Conservation (phyloP, 64 coral and sea anemone species). For the Astreopora myriophthalma region DNA sequence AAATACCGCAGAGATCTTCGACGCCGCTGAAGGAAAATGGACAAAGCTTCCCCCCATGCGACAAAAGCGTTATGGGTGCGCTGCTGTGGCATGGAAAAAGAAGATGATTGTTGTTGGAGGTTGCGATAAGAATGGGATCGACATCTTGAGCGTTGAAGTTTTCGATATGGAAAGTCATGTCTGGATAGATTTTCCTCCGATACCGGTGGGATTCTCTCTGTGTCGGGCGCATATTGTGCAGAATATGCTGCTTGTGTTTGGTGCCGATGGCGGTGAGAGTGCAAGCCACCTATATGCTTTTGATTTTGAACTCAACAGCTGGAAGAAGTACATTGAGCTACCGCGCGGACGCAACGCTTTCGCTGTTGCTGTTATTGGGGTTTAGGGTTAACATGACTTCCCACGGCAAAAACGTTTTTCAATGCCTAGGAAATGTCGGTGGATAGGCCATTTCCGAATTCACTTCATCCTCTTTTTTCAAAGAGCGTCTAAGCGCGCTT, state of each 20-base stretch:
- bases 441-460: no score
- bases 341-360: conserved; percentile 75
- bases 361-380: conserved; percentile 60
- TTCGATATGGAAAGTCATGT: conserved; percentile 44
- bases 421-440: no score
- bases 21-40: conserved; percentile 85
- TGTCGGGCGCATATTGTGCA: conserved; percentile 80
- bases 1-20: conserved; percentile 76
- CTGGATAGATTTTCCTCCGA: conserved; percentile 64
- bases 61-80: conserved; percentile 81
- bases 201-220: conserved; percentile 62
- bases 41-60: conserved; percentile 60
- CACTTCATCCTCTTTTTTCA: no score
- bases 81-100: conserved; percentile 60
- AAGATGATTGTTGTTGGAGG: conserved; percentile 79
- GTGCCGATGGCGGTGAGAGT: conserved; percentile 65
- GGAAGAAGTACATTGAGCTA: conserved; percentile 63
- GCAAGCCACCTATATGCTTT: conserved; percentile 50
- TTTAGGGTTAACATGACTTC: conserved; percentile 41
- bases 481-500: no score
- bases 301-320: conserved; percentile 74
- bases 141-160: conserved; percentile 76
- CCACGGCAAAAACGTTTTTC: no score
- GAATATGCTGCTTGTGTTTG: conserved; percentile 74
- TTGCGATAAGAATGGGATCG: conserved; percentile 74